These are phyloP conservation scores for Heteronetta atricapilla DNA, from an alignment of 2,113 vertebrate species.

Conservation along the genomic window DNA sequence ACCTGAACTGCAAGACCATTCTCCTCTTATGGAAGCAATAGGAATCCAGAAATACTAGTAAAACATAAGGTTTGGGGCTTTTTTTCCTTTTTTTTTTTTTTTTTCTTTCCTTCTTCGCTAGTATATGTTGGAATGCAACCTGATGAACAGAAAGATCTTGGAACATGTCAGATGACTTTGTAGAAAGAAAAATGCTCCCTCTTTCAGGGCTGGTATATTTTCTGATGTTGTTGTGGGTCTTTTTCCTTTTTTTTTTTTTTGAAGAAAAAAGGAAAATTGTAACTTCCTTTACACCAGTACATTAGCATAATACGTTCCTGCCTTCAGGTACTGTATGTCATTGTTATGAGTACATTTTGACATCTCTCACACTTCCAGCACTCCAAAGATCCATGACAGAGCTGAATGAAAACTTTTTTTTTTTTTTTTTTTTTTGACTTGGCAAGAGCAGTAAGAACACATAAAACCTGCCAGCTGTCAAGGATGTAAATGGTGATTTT, in stretches of 20 bases:
- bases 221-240: background rate
- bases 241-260: background rate
- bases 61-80: background rate
- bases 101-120: no score
- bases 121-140: background rate
- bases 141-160: slow-evolving; percentile 31
- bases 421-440: slow-evolving; percentile 53
- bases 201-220: background rate
- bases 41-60: background rate
- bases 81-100: background rate
- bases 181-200: slow-evolving; percentile 17
- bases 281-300: slow-evolving; percentile 68
- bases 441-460: slow-evolving; percentile 79
- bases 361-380: slow-evolving; percentile 70
- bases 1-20: background rate
- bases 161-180: slow-evolving; percentile 1
- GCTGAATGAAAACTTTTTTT: slow-evolving; percentile 76
- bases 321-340: slow-evolving; percentile 71
- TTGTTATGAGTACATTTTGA: slow-evolving; percentile 75
- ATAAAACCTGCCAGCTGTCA: slow-evolving; percentile 87
- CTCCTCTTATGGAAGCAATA: background rate
- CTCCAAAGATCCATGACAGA: slow-evolving; percentile 79
- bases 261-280: slow-evolving; percentile 41
- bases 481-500: slow-evolving; percentile 87
- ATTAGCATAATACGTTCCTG: slow-evolving; percentile 63